A percentile compares a stretch with the other conserved stretches of the same genome.
These are phyloP conservation scores for Dexiosoma caninum DNA, from an alignment of 2,888 invertebrate genomes.

Conservation along the genomic window DNA sequence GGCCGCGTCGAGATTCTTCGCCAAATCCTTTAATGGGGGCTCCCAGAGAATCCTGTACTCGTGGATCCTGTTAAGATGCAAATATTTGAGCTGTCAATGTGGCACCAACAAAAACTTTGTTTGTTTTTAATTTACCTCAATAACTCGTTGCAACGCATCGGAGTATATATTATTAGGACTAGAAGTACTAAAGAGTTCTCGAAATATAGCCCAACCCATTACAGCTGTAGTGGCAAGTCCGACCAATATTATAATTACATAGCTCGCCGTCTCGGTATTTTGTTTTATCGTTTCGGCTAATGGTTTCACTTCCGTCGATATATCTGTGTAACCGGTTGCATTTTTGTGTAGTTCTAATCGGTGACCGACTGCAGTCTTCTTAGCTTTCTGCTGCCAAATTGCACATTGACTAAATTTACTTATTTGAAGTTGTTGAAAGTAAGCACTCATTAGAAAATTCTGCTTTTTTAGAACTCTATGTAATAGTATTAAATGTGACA, in stretches of 20 bases:
- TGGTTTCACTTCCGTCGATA: conserved; percentile 81
- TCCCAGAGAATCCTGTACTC: conserved; percentile 91
- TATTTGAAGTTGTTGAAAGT: conserved; percentile 31
- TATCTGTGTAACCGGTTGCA: conserved; percentile 63
- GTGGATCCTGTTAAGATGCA: conserved; percentile 80
- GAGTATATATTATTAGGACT: conserved; percentile 92
- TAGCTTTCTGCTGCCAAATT: conserved; percentile 39
- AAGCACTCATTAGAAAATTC: not conserved
- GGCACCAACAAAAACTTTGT: not conserved
- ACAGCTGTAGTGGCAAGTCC: conserved; percentile 89
- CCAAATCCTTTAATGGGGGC: conserved; percentile 93
- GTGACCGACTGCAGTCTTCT: not conserved
- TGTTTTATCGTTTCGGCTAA: conserved; percentile 90
- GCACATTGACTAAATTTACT: conserved; percentile 44
- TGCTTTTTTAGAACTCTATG: conserved; percentile 64
- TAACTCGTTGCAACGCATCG: conserved; percentile 86
- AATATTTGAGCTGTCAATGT: not conserved
- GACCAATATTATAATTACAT: conserved; percentile 87
- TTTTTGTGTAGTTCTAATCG: conserved; percentile 35
- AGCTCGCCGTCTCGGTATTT: conserved; percentile 92
- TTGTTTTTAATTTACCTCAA: conserved; percentile 78
- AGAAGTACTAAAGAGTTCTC: conserved; percentile 91
- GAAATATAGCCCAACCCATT: conserved; percentile 90
- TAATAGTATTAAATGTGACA: conserved; percentile 69
- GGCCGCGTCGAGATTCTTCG: conserved; percentile 89